phyloP scores from a whole-genome alignment of 2,888 invertebrate genomes.

The Hypselothyrea guttata region DNA sequence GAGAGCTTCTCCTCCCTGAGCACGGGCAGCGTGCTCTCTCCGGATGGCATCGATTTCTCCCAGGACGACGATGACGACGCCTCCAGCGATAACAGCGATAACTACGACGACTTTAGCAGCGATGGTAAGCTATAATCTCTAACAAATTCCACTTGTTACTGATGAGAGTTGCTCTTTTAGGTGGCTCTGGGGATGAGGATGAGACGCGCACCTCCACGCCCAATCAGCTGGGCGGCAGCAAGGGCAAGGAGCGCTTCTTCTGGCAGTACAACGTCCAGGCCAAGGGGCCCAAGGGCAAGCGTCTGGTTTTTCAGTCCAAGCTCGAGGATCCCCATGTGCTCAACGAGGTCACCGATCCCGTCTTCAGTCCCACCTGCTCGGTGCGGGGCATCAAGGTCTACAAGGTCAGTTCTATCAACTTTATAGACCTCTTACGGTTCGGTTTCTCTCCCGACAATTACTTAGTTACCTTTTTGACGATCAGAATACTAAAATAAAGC shows the following conservation, averaged over 20 bases:
- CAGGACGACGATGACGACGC: slow-evolving; percentile 91
- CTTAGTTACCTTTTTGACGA: too few relatives aligned
- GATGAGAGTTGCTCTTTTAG: slow-evolving; percentile 4
- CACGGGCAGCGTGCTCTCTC: slow-evolving; percentile 91
- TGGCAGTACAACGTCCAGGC: slow-evolving; percentile 99
- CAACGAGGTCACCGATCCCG: slow-evolving; percentile 96
- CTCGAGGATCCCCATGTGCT: slow-evolving; percentile 95
- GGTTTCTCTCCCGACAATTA: too few relatives aligned
- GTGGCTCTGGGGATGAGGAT: slow-evolving; percentile 80
- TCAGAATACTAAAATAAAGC: too few relatives aligned
- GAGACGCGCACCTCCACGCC: slow-evolving; percentile 77
- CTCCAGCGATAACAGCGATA: slow-evolving; percentile 92
- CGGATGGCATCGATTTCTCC: slow-evolving; percentile 90
- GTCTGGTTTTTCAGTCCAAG: slow-evolving; percentile 91
- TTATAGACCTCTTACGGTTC: too few relatives aligned
- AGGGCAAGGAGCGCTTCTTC: slow-evolving; percentile 93
- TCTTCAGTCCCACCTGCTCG: slow-evolving; percentile 96
- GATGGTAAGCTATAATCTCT: slow-evolving; percentile 84
- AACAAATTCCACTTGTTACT: not conserved
- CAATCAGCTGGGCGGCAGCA: slow-evolving; percentile 75
- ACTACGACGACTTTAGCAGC: slow-evolving; percentile 93
- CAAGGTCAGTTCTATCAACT: slow-evolving; percentile 64
- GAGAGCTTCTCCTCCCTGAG: slow-evolving; percentile 92
- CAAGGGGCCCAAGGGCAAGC: slow-evolving; percentile 97
- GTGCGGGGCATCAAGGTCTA: slow-evolving; percentile 93